A percentile compares a stretch with the other conserved stretches of the same genome.
Evolutionary conservation across 2,797 vertebrate species (phyloP).

Genomic region (Amblyopsis hoosieri): DNA sequence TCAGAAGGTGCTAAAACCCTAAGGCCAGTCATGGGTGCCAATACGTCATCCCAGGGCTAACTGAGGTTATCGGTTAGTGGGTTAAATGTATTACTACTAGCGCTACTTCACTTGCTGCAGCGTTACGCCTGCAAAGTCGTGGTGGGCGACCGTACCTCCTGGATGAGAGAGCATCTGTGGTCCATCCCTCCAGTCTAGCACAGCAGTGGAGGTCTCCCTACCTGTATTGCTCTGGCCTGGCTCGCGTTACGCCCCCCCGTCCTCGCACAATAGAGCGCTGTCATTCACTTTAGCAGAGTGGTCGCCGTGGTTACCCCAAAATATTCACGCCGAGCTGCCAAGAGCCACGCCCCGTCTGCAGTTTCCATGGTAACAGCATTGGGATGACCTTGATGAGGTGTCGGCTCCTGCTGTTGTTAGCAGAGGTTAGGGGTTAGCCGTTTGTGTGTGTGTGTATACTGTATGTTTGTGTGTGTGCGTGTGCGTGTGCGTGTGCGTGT

Average conservation of each 20-base stretch:
- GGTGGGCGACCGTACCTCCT: conserved; percentile 38
- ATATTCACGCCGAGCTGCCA: conserved; percentile 33
- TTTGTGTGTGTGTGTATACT: not conserved
- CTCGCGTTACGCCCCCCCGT: conserved; percentile 12
- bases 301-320: conserved; percentile 59
- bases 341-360: conserved; percentile 37
- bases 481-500: conserved; percentile 6
- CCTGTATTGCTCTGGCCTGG: conserved; percentile 13
- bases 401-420: conserved; percentile 36
- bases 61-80: conserved; percentile 6
- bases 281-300: conserved; percentile 55
- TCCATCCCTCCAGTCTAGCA: conserved; percentile 24
- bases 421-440: conserved; percentile 27
- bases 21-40: not conserved
- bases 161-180: conserved; percentile 29
- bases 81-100: conserved; percentile 2
- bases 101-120: not conserved
- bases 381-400: conserved; percentile 57
- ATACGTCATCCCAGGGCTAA: not conserved
- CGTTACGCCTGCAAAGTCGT: not conserved
- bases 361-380: conserved; percentile 65
- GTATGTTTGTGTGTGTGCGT: conserved; percentile 5
- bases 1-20: not conserved
- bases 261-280: conserved; percentile 36
- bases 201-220: conserved; percentile 13